Evolutionary conservation across 2,888 invertebrate species (phyloP).

Genomic region (Marronus borbonicus): DNA sequence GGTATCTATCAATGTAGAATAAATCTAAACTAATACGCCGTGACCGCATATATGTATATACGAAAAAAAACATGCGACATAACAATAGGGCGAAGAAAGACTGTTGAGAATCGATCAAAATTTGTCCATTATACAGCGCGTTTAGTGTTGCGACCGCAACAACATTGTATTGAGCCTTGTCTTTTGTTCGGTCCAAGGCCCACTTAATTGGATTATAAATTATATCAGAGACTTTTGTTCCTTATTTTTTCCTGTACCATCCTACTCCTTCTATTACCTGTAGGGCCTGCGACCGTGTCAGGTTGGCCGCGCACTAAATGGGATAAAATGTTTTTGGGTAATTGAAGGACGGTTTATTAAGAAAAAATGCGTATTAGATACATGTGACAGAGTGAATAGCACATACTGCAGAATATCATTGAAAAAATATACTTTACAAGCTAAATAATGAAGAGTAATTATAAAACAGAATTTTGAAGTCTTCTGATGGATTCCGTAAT

Average conservation of each 20-base stretch:
- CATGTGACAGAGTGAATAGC: too few relatives aligned
- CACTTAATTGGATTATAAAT: slow-evolving; percentile 71
- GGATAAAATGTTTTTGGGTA: too few relatives aligned
- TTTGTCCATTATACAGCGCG: slow-evolving; percentile 61
- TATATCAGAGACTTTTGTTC: slow-evolving; percentile 66
- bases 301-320: too few relatives aligned
- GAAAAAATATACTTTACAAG: too few relatives aligned
- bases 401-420: too few relatives aligned
- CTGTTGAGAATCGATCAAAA: slow-evolving; percentile 60
- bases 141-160: slow-evolving; percentile 54
- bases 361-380: too few relatives aligned
- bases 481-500: too few relatives aligned
- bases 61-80: not conserved
- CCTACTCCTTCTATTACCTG: not conserved
- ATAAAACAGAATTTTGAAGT: too few relatives aligned
- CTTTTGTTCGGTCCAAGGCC: slow-evolving; percentile 65
- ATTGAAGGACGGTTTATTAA: too few relatives aligned
- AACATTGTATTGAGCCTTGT: slow-evolving; percentile 56
- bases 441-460: too few relatives aligned
- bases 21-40: not conserved
- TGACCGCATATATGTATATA: slow-evolving; percentile 13
- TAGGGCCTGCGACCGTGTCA: too few relatives aligned
- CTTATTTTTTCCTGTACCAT: slow-evolving; percentile 18
- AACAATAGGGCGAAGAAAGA: slow-evolving; percentile 47
- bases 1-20: not conserved